Percentiles rank a stretch among this genome's conserved stretches.
These are phyloP conservation scores for Takifugu bimaculatus DNA, from an alignment of 2,113 vertebrate genomes.

Conservation along the genomic window DNA sequence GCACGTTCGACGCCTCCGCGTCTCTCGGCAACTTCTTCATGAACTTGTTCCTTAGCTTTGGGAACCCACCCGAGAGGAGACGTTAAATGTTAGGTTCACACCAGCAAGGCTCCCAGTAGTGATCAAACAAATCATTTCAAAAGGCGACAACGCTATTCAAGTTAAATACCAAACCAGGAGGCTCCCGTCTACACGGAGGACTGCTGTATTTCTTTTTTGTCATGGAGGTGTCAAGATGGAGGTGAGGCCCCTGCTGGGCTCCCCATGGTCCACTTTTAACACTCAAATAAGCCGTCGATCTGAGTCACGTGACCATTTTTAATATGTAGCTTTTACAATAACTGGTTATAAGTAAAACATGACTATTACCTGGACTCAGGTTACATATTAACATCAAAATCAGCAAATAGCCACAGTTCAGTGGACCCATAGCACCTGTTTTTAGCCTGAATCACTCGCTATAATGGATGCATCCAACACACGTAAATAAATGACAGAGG, in stretches of 20 bases:
- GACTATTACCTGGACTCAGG: no score
- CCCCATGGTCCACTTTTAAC: conserved; percentile 19
- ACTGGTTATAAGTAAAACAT: no score
- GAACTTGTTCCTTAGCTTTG: conserved; percentile 95
- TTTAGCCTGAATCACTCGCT: no score
- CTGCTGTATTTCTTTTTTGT: conserved; percentile 10
- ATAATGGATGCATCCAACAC: no score
- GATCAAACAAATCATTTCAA: conserved; percentile 30
- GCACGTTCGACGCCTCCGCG: conserved; percentile 94
- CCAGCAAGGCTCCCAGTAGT: conserved; percentile 12
- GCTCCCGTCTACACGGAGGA: neutral
- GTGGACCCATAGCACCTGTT: no score
- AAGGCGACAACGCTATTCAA: conserved; percentile 14
- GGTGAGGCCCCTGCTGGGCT: conserved; percentile 25
- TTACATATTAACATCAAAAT: no score
- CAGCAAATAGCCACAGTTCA: no score
- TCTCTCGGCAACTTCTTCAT: conserved; percentile 98
- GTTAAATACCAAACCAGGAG: conserved; percentile 38
- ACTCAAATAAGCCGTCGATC: no score
- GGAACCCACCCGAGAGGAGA: conserved; percentile 21
- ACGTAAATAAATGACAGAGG: conserved; percentile 22
- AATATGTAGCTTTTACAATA: no score
- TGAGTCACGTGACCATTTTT: no score
- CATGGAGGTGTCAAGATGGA: neutral
- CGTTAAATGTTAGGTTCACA: conserved; percentile 38